A percentile compares a stretch with the other conserved stretches of the same genome.
phyloP scores from a whole-genome alignment of 2,797 vertebrate species.

The Myiotriccus ornatus region DNA sequence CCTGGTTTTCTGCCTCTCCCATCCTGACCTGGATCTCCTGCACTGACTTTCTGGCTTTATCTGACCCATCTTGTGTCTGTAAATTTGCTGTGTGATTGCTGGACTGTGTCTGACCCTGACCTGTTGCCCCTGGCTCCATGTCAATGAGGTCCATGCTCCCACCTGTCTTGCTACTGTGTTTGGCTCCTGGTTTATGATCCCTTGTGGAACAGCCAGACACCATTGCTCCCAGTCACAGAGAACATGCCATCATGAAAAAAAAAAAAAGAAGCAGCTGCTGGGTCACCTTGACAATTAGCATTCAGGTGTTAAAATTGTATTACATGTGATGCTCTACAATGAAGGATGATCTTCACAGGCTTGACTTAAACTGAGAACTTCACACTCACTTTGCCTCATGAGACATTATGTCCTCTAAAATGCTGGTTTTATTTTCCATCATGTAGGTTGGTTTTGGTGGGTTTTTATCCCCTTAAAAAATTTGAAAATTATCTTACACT shows the following conservation, averaged over 20 bases:
- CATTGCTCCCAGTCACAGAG: not conserved
- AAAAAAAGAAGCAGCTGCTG: not conserved
- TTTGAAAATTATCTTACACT: not conserved
- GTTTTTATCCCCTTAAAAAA: not conserved
- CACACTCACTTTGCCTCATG: not conserved
- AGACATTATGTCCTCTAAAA: not conserved
- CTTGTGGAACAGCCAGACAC: not conserved
- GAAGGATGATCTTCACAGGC: not conserved
- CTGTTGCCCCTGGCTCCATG: not conserved
- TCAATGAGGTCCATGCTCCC: not conserved
- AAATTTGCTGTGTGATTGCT: not conserved
- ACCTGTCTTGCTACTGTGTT: fast-evolving
- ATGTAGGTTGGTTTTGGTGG: not conserved
- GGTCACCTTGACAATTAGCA: not conserved
- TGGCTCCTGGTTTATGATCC: not conserved
- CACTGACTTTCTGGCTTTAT: not conserved
- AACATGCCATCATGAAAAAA: not conserved
- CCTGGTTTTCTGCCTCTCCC: not conserved
- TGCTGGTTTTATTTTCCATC: not conserved
- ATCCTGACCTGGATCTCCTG: not conserved
- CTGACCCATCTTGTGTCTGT: no score
- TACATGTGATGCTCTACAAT: not conserved
- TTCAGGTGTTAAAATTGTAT: not conserved
- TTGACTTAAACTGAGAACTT: not conserved
- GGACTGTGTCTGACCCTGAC: not conserved